A percentile compares a stretch with the other conserved stretches of the same genome.
Evolutionary conservation across 2,888 invertebrate species (phyloP).

Genomic region (Latrodectus hesperus): DNA sequence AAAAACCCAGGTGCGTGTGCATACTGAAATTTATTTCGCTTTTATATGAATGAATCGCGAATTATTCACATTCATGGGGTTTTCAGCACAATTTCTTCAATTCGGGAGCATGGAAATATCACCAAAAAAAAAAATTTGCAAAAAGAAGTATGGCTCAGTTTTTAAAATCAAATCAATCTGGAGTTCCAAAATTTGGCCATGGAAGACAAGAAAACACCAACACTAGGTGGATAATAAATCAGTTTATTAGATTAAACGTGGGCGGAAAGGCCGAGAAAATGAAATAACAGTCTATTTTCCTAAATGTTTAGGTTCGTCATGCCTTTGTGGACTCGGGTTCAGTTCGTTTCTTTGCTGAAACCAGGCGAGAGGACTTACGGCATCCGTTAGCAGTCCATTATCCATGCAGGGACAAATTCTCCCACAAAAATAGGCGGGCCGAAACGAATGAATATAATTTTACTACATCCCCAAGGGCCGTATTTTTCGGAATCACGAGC

Average conservation of each 20-base stretch:
- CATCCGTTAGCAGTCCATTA: conserved; percentile 47
- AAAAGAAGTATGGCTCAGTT: too few relatives aligned
- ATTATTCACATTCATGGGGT: too few relatives aligned
- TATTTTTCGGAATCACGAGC: conserved; percentile 13
- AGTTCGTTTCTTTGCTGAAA: not conserved
- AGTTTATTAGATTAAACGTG: conserved; percentile 47
- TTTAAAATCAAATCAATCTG: not conserved
- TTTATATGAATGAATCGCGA: too few relatives aligned
- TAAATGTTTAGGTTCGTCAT: conserved; percentile 24
- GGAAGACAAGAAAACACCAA: too few relatives aligned
- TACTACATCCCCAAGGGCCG: conserved; percentile 43
- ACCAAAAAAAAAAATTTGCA: too few relatives aligned
- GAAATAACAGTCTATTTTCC: conserved; percentile 37
- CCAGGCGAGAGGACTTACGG: not conserved
- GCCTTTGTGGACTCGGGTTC: not conserved
- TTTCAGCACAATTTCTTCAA: too few relatives aligned
- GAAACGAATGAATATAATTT: conserved; percentile 52
- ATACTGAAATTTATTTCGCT: too few relatives aligned
- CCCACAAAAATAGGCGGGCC: conserved; percentile 45
- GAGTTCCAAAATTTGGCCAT: not conserved
- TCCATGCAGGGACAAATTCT: conserved; percentile 34
- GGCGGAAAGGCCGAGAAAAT: conserved; percentile 30
- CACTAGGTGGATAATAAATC: conserved; percentile 3
- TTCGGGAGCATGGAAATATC: too few relatives aligned
- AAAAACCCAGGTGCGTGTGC: too few relatives aligned